Evolutionary conservation across 2,888 invertebrate species (phyloP).

Genomic region (Sylvicola cinctus): DNA sequence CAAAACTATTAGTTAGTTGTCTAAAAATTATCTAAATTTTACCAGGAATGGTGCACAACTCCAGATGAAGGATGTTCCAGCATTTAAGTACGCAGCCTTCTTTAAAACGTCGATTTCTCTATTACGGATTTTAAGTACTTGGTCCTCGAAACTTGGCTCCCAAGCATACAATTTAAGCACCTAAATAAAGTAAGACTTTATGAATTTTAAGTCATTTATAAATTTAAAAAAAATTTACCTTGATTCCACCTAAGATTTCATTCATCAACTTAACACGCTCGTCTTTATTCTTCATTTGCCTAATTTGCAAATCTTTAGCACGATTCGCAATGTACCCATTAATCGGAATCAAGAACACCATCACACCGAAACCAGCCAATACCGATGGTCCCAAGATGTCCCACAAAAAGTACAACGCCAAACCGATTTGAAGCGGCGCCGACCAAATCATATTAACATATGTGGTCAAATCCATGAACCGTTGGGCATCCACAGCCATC

Average conservation of each 20-base stretch:
- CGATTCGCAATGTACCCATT: slow-evolving; percentile 70
- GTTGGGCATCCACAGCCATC: slow-evolving; percentile 82
- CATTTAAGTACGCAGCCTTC: slow-evolving; percentile 73
- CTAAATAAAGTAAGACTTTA: slow-evolving; percentile 23
- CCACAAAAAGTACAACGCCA: slow-evolving; percentile 74
- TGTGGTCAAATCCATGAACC: slow-evolving; percentile 64
- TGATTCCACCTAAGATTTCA: slow-evolving; percentile 81
- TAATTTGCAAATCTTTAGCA: slow-evolving; percentile 58
- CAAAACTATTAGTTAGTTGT: no score
- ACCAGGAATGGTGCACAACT: slow-evolving; percentile 87
- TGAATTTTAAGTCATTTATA: slow-evolving; percentile 3
- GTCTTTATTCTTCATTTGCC: slow-evolving; percentile 87
- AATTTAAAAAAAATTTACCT: slow-evolving; percentile 37
- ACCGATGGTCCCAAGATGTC: slow-evolving; percentile 65
- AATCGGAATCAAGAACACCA: slow-evolving; percentile 81
- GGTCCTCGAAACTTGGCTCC: slow-evolving; percentile 83
- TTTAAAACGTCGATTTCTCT: slow-evolving; percentile 80
- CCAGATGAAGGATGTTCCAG: slow-evolving; percentile 82
- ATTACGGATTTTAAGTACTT: slow-evolving; percentile 66
- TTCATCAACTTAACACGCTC: slow-evolving; percentile 85
- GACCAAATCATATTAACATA: slow-evolving; percentile 84
- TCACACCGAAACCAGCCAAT: slow-evolving; percentile 66
- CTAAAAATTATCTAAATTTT: no score
- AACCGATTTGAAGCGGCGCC: slow-evolving; percentile 68
- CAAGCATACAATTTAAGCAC: slow-evolving; percentile 84